A percentile compares a stretch with the other conserved stretches of the same genome.
Evolutionary conservation across 1,140 invertebrate genomes (phyloP).

Genomic region (Papilio helenus): DNA sequence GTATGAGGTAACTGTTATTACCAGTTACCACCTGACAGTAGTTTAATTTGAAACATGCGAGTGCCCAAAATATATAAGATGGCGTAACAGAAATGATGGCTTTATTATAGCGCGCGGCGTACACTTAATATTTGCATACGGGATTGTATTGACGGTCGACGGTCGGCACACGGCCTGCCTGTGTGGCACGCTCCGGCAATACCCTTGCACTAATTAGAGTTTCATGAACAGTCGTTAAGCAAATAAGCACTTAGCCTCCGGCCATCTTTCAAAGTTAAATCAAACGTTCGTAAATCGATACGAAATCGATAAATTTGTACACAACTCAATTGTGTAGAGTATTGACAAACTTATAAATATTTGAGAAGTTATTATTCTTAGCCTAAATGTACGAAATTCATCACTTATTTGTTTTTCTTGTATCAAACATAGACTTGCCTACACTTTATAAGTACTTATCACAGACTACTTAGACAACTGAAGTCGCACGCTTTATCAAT

Average conservation of each 20-base stretch:
- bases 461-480: not conserved
- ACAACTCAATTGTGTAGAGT: not conserved
- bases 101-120: constrained; percentile 54
- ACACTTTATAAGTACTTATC: not conserved
- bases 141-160: constrained; percentile 54
- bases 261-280: constrained; percentile 35
- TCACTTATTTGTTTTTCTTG: too few species aligned
- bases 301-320: not conserved
- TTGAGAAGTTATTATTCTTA: too few species aligned
- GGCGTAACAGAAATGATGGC: constrained; percentile 48
- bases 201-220: constrained; percentile 60
- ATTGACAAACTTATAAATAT: too few species aligned
- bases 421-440: too few species aligned
- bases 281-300: not conserved
- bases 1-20: constrained; percentile 26
- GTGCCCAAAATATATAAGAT: constrained; percentile 30
- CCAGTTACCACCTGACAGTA: constrained; percentile 33
- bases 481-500: not conserved
- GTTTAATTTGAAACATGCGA: constrained; percentile 32
- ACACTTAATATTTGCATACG: constrained; percentile 71
- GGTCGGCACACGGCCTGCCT: constrained; percentile 53
- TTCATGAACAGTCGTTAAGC: constrained; percentile 69
- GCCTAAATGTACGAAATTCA: too few species aligned
- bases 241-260: constrained; percentile 54
- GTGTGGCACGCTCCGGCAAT: constrained; percentile 59